phyloP scores from a whole-genome alignment of 53 echinoderm and acorn worm genomes.

The Holothuria leucospilota region DNA sequence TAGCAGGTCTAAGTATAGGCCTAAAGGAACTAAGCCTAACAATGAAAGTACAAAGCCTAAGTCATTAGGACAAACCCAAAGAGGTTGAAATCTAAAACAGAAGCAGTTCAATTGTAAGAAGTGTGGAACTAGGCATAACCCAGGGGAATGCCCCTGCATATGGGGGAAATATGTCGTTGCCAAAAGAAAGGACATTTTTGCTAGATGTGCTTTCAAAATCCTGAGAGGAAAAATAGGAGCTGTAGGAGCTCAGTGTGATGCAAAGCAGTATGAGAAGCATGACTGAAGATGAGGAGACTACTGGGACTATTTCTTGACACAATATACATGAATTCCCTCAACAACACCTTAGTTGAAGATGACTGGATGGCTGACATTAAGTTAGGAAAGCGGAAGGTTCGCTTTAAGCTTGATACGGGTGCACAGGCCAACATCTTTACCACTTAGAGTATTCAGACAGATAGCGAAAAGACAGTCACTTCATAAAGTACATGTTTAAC shows the following conservation, averaged over 20 bases:
- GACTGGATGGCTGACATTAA: no score
- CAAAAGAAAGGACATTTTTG: conserved; percentile 7
- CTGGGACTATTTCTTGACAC: no score
- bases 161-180: not conserved
- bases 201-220: not conserved
- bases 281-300: not conserved
- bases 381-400: no score
- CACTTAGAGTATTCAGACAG: no score
- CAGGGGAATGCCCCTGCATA: conserved; percentile 14
- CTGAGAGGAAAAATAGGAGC: not conserved
- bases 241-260: not conserved
- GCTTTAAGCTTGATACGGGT: no score
- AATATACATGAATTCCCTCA: no score
- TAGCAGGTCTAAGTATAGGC: conserved; percentile 2
- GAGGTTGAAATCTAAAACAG: not conserved
- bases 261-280: not conserved
- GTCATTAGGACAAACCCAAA: not conserved
- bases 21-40: conserved; percentile 16
- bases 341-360: no score
- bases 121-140: not conserved
- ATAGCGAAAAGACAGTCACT: no score
- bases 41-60: not conserved
- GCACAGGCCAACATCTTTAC: no score
- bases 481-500: not conserved
- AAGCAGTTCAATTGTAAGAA: conserved; percentile 20